Percentiles rank a stretch among this genome's conserved stretches.
Evolutionary conservation across 2,113 vertebrate species (phyloP).

Genomic region (Galbula dea): DNA sequence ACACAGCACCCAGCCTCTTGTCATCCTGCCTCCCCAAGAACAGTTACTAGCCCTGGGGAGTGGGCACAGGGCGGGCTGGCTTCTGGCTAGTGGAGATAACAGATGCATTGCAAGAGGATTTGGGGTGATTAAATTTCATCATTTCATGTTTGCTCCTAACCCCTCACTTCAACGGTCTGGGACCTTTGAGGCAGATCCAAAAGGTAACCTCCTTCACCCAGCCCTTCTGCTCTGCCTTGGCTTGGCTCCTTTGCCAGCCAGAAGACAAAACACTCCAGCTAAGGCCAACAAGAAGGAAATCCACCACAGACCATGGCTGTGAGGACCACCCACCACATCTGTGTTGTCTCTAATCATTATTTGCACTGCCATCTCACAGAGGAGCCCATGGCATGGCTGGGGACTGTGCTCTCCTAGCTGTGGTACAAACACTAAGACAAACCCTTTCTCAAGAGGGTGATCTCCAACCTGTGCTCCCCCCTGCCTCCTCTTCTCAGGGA

Average conservation of each 20-base stretch:
- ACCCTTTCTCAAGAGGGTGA: background rate
- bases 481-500: background rate
- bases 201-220: background rate
- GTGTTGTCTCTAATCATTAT: background rate
- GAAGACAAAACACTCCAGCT: background rate
- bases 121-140: constrained; percentile 45
- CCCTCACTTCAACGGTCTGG: constrained; percentile 23
- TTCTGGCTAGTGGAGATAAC: constrained; percentile 53
- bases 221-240: constrained; percentile 8
- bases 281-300: background rate
- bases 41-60: background rate
- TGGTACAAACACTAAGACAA: background rate
- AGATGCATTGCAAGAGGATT: constrained; percentile 36
- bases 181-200: background rate
- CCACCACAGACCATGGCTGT: background rate
- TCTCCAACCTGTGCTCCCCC: accelerated
- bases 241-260: background rate
- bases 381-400: background rate
- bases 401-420: background rate
- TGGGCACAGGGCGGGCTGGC: constrained; percentile 18
- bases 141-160: constrained; percentile 30
- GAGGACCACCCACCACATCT: background rate
- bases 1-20: background rate
- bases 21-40: background rate
- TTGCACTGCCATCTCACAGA: background rate